A percentile compares a stretch with the other conserved stretches of the same genome.
Evolutionary conservation across 2,113 vertebrate genomes (phyloP).

Genomic region (Capreolus pygargus): DNA sequence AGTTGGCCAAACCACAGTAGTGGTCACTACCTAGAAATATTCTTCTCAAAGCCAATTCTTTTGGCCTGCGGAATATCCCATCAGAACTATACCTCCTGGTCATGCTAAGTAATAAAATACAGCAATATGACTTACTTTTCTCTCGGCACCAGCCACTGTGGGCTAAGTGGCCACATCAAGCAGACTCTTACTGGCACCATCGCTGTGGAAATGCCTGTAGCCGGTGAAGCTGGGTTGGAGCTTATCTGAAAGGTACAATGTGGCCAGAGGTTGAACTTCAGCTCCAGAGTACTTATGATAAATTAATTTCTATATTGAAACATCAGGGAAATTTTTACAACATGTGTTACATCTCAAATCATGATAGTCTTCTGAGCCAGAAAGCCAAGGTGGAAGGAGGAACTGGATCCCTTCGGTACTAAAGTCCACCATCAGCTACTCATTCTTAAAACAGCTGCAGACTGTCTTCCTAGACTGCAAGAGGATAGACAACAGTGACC

Average conservation of each 20-base stretch:
- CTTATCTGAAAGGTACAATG: not conserved
- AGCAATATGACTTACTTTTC: not conserved
- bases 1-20: not conserved
- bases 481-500: not conserved
- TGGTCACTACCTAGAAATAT: not conserved
- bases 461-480: not conserved
- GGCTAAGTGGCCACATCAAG: not conserved
- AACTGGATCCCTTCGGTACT: not conserved
- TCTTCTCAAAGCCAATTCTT: not conserved
- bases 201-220: not conserved
- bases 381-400: not conserved
- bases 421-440: not conserved
- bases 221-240: not conserved
- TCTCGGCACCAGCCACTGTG: not conserved
- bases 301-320: slow-evolving; percentile 23
- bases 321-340: not conserved
- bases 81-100: not conserved
- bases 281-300: not conserved
- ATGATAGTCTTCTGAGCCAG: not conserved
- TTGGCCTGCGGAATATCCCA: not conserved
- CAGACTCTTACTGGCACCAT: not conserved
- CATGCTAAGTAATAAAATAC: not conserved
- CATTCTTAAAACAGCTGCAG: not conserved
- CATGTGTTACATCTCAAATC: not conserved
- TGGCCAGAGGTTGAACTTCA: not conserved